Base-by-base conservation (phyloP, 1,140 invertebrate species). In the Brachionus calyciflorus region DNA sequence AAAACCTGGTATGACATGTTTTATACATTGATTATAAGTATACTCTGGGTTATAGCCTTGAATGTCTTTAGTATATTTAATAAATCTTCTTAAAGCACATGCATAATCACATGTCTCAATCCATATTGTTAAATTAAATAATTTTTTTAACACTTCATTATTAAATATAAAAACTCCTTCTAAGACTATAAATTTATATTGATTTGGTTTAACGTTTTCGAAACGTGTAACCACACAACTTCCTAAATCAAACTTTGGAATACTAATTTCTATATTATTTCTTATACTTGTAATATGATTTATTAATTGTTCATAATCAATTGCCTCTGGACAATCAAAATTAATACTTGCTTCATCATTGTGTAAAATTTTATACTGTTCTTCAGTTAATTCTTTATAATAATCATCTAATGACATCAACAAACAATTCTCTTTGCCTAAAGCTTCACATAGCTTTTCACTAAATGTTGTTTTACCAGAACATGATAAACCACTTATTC, bases 301-400 rank as follows among this genome's bases (percentile, higher is more conserved):
- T 17, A 46, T 37, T 14, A 73, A 21, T 1, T 49, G 46, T 14
- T 73, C 44, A 41, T 19, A 73, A 49, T 73, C 21, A 12, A 73
- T 73, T 17, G 44, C 44, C 7, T 73, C 69, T 10, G 69, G 69
- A 37, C 46, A 51, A 24, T 73, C 69, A 49, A 73, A 73, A 26
- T 73, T 73, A 21, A 73, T 73, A 12, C 26, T 46, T 9, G 69
- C 69, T 49, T 73, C 30, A 37, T 73, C 69, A 33, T 49, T 21
- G 24, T 73, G 46, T 21, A 73, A 55, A 73, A 73, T 73, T 26
- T 73, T 55, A 9, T 73, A 49, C 24, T 73, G 24, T 24, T 73
- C 69, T 49, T 49, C 30, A 24, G n/a, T 73, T 19, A 73, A 24
- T 24, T 73, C 69, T 26, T 73, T 73, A 12, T 73, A 73, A 55